Base-by-base conservation (phyloP, 2,888 invertebrate genomes). In the Itoplectis maculator region DNA sequence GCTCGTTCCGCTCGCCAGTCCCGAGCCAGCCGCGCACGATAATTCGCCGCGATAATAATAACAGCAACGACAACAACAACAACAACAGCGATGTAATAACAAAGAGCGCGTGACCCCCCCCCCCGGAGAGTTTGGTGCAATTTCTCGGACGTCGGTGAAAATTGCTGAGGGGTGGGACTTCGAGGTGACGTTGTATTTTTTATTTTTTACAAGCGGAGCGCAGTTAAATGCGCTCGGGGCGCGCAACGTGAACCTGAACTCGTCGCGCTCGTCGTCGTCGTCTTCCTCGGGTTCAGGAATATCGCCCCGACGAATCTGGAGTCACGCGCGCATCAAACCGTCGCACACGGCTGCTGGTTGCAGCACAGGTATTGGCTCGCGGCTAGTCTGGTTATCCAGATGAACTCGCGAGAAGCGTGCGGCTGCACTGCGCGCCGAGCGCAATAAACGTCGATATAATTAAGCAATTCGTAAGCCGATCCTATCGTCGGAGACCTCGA, bases 391-490 rank as follows among this genome's bases (percentile, higher is more conserved):
- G 81, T 86, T 86, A 86, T 84, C 84, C 86, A 84, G 86, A 86
- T 86, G 84, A 86, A 84, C 84, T 74, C 84, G 65, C 70, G 37
- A 74, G 63, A n/a, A n/a, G 69, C 61, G 66, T 68, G 29, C 29
- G 49, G 70, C 47, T n/a, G n/a, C 15, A 35, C 59, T n/a, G n/a
- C 59, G 79, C 42, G 70, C 61, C 77, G 81, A 77, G 77, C 61
- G 70, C 70, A 74, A 81, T 65, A 83, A 78, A 81, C 84, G 83
- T 75, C 82, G 79, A 86, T 84, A 87, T 87, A 87, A 87, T 87
- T 86, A 86, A 87, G 87, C 86, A 87, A 87, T 87, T 87, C 86
- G 84, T 86, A 87, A 86, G 85, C 87, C 69, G 86, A 87, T 87
- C 73, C 79, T 85, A 86, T 86, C 86, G 59, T 80, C 66, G 47